Base-by-base conservation (phyloP, 2,797 vertebrate genomes). In the Allobates femoralis region DNA sequence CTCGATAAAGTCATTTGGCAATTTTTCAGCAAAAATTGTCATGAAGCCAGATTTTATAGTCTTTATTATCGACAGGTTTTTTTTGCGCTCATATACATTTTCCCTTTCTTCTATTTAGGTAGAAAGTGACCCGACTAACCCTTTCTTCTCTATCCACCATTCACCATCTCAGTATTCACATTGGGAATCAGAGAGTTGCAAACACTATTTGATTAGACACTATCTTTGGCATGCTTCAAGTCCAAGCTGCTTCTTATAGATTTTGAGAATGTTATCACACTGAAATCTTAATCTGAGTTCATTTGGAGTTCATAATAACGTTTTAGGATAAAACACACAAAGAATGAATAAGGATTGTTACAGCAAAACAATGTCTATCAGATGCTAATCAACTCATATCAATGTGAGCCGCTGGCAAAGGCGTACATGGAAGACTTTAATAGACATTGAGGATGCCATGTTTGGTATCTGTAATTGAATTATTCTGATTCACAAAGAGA, bases 301-400 rank as follows among this genome's bases (percentile, higher is more conserved):
- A 82, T 82, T 69, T 71, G 15, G 66, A 82, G 80, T 82, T 82
- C 62, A 82, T 37, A 82, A 69, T 55, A 71, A 73, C 80, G 67
- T 82, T 82, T 82, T 71, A 82, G 80, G 66, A 82, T 82, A 71
- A 82, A 82, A 82, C 41, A 82, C 62, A 67, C 80, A 51, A 56
- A 82, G 66, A 71, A 71, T 67, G 66, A 67, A 82, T 71, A 82
- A 82, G 66, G 66, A 82, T 66, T 82, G 80, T 82, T 82, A 82
- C 80, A 82, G 64, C 64, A 82, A 82, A 82, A 71, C 80, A 82
- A 82, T 82, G 80, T 81, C 79, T 81, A 81, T 64, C 60, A 81
- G 79, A 81, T 81, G 62, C 80, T 82, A 82, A 82, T 82, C 80
- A 82, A 67, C 80, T 69, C 30, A 32, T 71, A 69, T 69, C 80